phyloP scores from a whole-genome alignment of 1,140 invertebrate genomes.

The Nasonia giraulti region DNA sequence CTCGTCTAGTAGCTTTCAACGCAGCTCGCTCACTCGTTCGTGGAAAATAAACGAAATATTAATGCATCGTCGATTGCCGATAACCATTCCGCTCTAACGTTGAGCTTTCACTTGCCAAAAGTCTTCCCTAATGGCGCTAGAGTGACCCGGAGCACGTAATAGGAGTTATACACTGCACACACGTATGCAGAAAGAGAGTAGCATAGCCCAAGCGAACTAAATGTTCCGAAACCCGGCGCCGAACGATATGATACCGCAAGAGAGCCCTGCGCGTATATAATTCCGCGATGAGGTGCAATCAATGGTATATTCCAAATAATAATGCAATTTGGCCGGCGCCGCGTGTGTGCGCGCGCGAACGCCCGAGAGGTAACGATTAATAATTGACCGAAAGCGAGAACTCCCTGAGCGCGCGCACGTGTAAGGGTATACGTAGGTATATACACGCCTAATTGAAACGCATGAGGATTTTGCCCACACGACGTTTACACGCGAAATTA shows the following conservation, averaged over 20 bases:
- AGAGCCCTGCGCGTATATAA: slow-evolving; percentile 46
- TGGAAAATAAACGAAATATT: too few relatives aligned
- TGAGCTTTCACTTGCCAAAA: too few relatives aligned
- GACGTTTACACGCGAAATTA: background rate
- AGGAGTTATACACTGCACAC: too few relatives aligned
- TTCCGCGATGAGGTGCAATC: slow-evolving; percentile 51
- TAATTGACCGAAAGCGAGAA: slow-evolving; percentile 18
- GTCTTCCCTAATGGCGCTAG: too few relatives aligned
- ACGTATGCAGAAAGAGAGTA: too few relatives aligned
- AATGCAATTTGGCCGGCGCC: slow-evolving; percentile 47
- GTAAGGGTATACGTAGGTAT: too few relatives aligned
- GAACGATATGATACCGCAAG: background rate
- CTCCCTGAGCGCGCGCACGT: background rate
- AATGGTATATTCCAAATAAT: slow-evolving; percentile 56
- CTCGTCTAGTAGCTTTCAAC: too few relatives aligned
- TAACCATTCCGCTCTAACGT: too few relatives aligned
- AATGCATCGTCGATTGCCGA: too few relatives aligned
- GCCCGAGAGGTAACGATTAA: slow-evolving; percentile 40
- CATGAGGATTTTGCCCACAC: background rate
- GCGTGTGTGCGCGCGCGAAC: background rate
- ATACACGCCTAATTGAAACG: slow-evolving; percentile 1
- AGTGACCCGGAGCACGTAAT: too few relatives aligned
- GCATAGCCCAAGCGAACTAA: background rate
- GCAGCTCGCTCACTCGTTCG: too few relatives aligned
- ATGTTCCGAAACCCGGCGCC: background rate